Evolutionary conservation across 2,888 invertebrate species (phyloP), one percentile per base, ranked within the genome.

Genomic region (Aspidiotus rigidus): DNA sequence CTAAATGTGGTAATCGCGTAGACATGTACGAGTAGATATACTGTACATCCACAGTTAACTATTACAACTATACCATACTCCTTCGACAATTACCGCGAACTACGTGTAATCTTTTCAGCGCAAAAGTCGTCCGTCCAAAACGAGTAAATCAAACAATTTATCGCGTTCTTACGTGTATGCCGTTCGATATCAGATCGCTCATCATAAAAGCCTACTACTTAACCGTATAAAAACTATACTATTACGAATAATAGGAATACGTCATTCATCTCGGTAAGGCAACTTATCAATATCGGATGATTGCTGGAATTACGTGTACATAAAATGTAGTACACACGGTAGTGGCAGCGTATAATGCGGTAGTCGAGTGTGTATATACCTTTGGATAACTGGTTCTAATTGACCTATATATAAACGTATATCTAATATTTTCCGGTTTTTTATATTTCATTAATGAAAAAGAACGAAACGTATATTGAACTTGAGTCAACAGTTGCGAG

Each of bases 381-480:
- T n/a, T 49, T 49, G 49, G 28, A 28, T 49, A 49, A 49, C 49
- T 49, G 49, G 49, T 49, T 49, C 49, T n/a, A 49, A n/a, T n/a
- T 49, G n/a, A 13, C 49, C 49, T 11, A 49, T n/a, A 8, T 44
- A 49, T 49, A 49, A 28, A 28, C 28, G 28, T 28, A 28, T 28
- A 28, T 28, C 28, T 28, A 28, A 28, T 28, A 28, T 28, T 28
- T 28, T 28, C 28, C 28, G 28, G 28, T 28, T 28, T 28, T 28
- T 28, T 28, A 28, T 28, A 28, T 28, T 28, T 28, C 28, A 28
- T 28, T 28, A 28, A 28, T 28, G 28, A 28, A 28, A 28, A 28
- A 28, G 28, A 28, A 28, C 1, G 28, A 28, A 28, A 28, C 28
- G 28, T 28, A 28, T 28, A 28, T 28, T 28, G 28, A 28, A 28